Evolutionary conservation across 2,113 vertebrate species (phyloP).

Genomic region (Sciurus niger): DNA sequence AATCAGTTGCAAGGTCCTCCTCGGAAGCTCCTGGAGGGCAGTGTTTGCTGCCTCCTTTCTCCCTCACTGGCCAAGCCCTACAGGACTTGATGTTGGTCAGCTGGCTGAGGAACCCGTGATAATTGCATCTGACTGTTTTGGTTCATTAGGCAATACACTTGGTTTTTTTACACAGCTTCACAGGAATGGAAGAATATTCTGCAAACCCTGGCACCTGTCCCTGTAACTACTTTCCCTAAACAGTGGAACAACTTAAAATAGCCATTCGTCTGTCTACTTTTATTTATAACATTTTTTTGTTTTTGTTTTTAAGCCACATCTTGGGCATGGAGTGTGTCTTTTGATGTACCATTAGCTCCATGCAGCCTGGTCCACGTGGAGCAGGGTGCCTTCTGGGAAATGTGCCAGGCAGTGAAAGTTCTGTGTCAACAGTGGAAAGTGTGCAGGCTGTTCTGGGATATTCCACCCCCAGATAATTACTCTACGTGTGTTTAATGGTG

Average conservation of each 20-base stretch:
- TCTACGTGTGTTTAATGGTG: background rate
- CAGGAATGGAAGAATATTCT: slow-evolving; percentile 4
- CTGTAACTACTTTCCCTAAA: slow-evolving; percentile 27
- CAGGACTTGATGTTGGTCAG: accelerated
- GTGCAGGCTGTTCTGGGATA: background rate
- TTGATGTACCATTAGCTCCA: background rate
- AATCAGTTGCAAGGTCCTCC: background rate
- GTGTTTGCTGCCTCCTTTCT: background rate
- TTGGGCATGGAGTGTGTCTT: background rate
- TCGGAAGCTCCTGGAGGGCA: background rate
- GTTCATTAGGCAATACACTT: background rate
- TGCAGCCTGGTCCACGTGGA: background rate
- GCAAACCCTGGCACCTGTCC: background rate
- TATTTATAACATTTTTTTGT: background rate
- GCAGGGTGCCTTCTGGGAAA: slow-evolving; percentile 22
- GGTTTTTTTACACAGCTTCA: background rate
- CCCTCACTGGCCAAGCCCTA: background rate
- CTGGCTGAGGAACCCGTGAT: background rate
- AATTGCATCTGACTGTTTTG: background rate
- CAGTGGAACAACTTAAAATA: slow-evolving; percentile 63
- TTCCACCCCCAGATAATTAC: slow-evolving; percentile 49
- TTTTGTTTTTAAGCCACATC: slow-evolving; percentile 57
- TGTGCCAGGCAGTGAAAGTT: background rate
- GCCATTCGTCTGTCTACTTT: background rate
- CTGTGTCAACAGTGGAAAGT: slow-evolving; percentile 26